A percentile compares a stretch with the other conserved stretches of the same genome.
phyloP scores from a whole-genome alignment of 2,797 vertebrate genomes.

The Sebastes alutus region DNA sequence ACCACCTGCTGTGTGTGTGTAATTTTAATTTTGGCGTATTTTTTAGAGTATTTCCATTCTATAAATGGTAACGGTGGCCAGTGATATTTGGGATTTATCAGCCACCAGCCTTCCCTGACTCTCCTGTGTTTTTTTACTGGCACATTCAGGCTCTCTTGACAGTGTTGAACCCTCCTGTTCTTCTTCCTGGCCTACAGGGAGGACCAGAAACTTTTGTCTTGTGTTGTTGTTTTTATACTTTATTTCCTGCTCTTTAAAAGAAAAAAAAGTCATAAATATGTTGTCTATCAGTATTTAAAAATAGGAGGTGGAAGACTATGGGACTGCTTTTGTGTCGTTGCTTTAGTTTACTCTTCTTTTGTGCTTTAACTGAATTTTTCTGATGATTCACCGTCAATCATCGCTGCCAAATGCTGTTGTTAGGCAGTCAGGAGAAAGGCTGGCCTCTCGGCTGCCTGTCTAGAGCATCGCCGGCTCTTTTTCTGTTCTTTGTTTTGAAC shows the following conservation, averaged over 20 bases:
- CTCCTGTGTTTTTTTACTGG: slow-evolving; percentile 7
- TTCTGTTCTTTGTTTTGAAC: slow-evolving; percentile 62
- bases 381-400: slow-evolving; percentile 82
- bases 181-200: slow-evolving; percentile 75
- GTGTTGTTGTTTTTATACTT: slow-evolving; percentile 75
- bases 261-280: slow-evolving; percentile 73
- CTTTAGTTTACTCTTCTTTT: slow-evolving; percentile 64
- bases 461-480: slow-evolving; percentile 60
- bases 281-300: slow-evolving; percentile 95
- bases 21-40: not conserved
- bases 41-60: not conserved
- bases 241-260: slow-evolving; percentile 53
- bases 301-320: slow-evolving; percentile 76
- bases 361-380: slow-evolving; percentile 78
- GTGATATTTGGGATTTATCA: slow-evolving; percentile 14
- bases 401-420: slow-evolving; percentile 76
- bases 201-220: slow-evolving; percentile 79
- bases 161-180: slow-evolving; percentile 71
- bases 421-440: slow-evolving; percentile 71
- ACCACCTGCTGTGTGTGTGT: not conserved
- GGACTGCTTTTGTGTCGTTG: slow-evolving; percentile 66
- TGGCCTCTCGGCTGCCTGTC: slow-evolving; percentile 75
- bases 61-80: not conserved
- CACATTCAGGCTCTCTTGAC: slow-evolving; percentile 27
- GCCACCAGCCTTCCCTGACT: slow-evolving; percentile 27